phyloP scores from a whole-genome alignment of 2,888 invertebrate genomes.

The Malthinus flaveolus region DNA sequence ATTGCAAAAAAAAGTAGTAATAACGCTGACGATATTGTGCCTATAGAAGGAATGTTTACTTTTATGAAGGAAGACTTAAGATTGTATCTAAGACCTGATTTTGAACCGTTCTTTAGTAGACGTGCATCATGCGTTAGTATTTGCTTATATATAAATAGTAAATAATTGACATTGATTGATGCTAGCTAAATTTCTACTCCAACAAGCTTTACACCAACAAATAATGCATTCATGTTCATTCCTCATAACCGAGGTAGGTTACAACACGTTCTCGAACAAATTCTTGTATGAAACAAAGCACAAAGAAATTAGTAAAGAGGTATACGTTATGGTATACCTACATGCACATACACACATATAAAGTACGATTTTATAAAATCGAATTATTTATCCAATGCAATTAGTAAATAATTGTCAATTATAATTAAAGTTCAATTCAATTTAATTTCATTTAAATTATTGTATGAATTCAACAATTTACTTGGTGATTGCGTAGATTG shows the following conservation, averaged over 20 bases:
- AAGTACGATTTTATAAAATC: too few species aligned
- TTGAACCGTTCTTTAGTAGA: slow-evolving; percentile 33
- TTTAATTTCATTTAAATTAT: slow-evolving; percentile 12
- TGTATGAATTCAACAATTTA: slow-evolving; percentile 17
- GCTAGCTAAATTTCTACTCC: slow-evolving; percentile 35
- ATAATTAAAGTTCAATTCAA: slow-evolving; percentile 23
- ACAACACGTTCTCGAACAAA: slow-evolving; percentile 13
- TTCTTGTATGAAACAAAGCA: slow-evolving; percentile 20
- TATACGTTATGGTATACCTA: too few species aligned
- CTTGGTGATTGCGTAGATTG: slow-evolving; percentile 21
- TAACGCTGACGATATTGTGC: slow-evolving; percentile 8
- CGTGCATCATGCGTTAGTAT: slow-evolving; percentile 30
- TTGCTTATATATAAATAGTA: slow-evolving; percentile 37
- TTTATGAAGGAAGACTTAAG: slow-evolving; percentile 27
- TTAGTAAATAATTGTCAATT: slow-evolving; percentile 22
- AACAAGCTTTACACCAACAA: slow-evolving; percentile 32
- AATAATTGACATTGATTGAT: slow-evolving; percentile 41
- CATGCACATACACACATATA: too few species aligned
- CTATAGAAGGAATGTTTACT: slow-evolving; percentile 20
- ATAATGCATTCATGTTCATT: slow-evolving; percentile 30
- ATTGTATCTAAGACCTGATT: slow-evolving; percentile 35
- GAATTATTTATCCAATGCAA: background rate
- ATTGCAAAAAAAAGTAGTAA: background rate
- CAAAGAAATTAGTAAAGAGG: slow-evolving; percentile 29
- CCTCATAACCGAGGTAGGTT: background rate